Base-by-base conservation (phyloP, 2,113 vertebrate genomes). In the Ammodytes marinus region DNA sequence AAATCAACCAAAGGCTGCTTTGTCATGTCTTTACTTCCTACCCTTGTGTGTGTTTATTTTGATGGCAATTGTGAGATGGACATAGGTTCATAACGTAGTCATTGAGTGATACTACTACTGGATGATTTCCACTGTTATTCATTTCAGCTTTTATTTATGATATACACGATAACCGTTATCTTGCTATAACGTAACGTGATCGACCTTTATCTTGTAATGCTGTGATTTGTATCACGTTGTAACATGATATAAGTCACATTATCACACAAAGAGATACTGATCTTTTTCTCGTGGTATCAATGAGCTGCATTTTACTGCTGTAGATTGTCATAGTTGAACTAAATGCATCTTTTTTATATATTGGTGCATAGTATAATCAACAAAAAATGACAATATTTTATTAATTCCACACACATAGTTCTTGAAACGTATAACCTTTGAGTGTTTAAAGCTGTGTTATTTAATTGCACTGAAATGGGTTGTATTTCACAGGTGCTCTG, bases 1-100 rank as follows among this genome's bases (percentile, higher is more conserved):
- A 54, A 77, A 55, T n/a, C 75, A 72, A 77, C 84, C 85, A 73
- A 80, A 83, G 10, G 77, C 71, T 63, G 37, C 60, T 76, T 43
- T 66, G 47, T 69, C 6, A 0, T 37, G 40, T 47, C 55, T 59
- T 27, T 27, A 27, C 2, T n/a, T 60, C n/a, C 1, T 3, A 0
- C 19, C 0, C 2, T 27, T 27, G 27, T 4, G 35, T 19, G 27
- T 35, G 9, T 6, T n/a, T 50, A 46, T 81, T 42, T 40, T 35
- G 14, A 37, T 66, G 59, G 10, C 8, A 1, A 19, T 3, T 8
- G 46, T 49, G 49, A 55, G n/a, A 4, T 59, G n/a, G 0, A 19
- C 27, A 52, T 2, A 1, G 64, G 35, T 64, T 71, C 66, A 68
- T 27, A 65, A 57, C 1, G 8, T 1, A 43, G 53, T 53, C 37